These are phyloP conservation scores for Zoanthus solanderi DNA, from an alignment of 92 coral and sea anemone genomes.

Conservation along the genomic window DNA sequence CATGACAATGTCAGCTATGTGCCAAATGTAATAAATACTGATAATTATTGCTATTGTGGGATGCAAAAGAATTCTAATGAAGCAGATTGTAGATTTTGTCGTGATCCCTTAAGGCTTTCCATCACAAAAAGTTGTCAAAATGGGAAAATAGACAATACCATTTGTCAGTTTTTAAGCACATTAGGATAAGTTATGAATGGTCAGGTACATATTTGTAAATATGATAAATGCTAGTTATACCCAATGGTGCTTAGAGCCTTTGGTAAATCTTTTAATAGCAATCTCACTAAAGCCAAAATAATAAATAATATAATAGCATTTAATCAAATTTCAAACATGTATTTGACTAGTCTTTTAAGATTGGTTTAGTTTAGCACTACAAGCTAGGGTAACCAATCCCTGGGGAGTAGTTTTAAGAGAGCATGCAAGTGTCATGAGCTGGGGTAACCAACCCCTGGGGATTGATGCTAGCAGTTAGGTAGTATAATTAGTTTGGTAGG, in stretches of 20 bases:
- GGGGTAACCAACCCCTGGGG: slow-evolving; percentile 14
- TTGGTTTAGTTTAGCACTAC: background rate
- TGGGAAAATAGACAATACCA: slow-evolving; percentile 40
- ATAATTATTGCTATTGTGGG: slow-evolving; percentile 56
- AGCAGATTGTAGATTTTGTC: slow-evolving; percentile 47
- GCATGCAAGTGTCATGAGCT: slow-evolving; percentile 19
- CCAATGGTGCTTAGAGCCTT: slow-evolving; percentile 14
- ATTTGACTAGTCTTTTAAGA: slow-evolving; percentile 17
- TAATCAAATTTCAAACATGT: slow-evolving; percentile 22
- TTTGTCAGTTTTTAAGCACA: slow-evolving; percentile 42
- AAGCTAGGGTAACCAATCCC: slow-evolving; percentile 25
- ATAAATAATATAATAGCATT: slow-evolving; percentile 8
- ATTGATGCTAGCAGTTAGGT: slow-evolving; percentile 23
- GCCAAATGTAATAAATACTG: slow-evolving; percentile 27
- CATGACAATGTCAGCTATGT: slow-evolving; percentile 38
- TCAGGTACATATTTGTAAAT: slow-evolving; percentile 26
- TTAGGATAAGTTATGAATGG: slow-evolving; percentile 26
- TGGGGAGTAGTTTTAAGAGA: slow-evolving; percentile 43
- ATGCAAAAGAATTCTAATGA: slow-evolving; percentile 26
- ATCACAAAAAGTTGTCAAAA: slow-evolving; percentile 30
- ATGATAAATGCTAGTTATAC: slow-evolving; percentile 22
- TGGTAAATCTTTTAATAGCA: slow-evolving; percentile 20
- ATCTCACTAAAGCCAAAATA: slow-evolving; percentile 7
- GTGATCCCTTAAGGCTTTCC: slow-evolving; percentile 39
- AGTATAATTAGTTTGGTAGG: slow-evolving; percentile 15